phyloP scores from a whole-genome alignment of 2,888 invertebrate genomes.

The Andrena bucephala region DNA sequence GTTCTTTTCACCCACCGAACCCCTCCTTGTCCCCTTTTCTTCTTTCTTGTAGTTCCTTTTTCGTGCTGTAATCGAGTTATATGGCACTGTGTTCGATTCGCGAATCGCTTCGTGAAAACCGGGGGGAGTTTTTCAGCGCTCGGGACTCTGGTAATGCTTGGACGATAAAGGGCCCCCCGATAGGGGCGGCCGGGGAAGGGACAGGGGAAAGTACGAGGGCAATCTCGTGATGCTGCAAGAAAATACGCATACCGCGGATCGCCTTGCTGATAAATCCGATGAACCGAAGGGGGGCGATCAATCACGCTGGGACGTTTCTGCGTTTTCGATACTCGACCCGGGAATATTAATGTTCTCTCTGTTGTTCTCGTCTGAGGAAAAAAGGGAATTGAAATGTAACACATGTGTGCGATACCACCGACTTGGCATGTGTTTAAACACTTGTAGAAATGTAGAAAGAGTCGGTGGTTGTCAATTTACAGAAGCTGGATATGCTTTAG shows the following conservation, averaged over 20 bases:
- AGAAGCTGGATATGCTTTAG: too few species aligned
- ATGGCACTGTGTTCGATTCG: constrained; percentile 74
- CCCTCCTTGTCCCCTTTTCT: constrained; percentile 24
- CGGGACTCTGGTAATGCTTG: constrained; percentile 57
- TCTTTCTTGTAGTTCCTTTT: constrained; percentile 34
- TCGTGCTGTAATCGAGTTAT: constrained; percentile 77
- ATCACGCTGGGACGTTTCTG: constrained; percentile 29
- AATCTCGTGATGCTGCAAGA: constrained; percentile 73
- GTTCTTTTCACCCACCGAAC: constrained; percentile 13
- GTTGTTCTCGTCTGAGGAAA: not conserved
- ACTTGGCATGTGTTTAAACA: too few species aligned
- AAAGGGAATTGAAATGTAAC: not conserved
- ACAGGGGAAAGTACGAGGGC: constrained; percentile 41
- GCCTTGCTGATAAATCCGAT: constrained; percentile 61
- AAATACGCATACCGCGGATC: constrained; percentile 62
- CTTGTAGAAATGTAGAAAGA: too few species aligned
- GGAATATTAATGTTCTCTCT: constrained; percentile 10
- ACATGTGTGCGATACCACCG: too few species aligned
- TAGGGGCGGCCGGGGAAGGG: not conserved
- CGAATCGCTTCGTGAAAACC: constrained; percentile 75
- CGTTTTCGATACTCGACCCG: not conserved
- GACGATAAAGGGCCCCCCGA: constrained; percentile 58
- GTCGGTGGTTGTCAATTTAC: too few species aligned
- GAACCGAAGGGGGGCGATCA: constrained; percentile 44
- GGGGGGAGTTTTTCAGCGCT: constrained; percentile 69